These are phyloP conservation scores for Equus quagga DNA, from an alignment of 2,113 vertebrate species.

Conservation along the genomic window DNA sequence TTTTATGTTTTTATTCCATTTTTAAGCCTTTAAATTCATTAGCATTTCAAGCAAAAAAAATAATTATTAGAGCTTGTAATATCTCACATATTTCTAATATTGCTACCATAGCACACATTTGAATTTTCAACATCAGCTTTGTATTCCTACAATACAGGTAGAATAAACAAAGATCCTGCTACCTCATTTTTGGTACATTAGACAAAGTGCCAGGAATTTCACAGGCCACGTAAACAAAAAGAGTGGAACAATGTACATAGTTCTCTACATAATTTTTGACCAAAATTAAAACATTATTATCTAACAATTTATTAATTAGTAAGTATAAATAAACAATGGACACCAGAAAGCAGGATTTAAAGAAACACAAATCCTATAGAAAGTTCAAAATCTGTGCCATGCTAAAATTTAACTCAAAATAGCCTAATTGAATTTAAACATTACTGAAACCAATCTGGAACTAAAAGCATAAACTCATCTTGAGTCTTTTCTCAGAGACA, in stretches of 20 bases:
- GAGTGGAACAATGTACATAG: neutral
- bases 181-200: neutral
- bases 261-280: neutral
- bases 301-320: neutral
- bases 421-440: neutral
- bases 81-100: neutral
- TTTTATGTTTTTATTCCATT: neutral
- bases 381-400: neutral
- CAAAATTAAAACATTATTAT: neutral
- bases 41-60: neutral
- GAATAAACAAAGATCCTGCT: neutral
- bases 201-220: neutral
- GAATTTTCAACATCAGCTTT: neutral
- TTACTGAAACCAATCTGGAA: neutral
- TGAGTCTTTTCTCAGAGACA: neutral
- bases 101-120: neutral
- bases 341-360: neutral
- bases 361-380: neutral
- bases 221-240: neutral
- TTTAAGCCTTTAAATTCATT: neutral
- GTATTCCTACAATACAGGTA: neutral
- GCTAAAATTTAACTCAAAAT: constrained; percentile 1
- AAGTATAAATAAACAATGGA: neutral
- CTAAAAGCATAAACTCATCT: neutral
- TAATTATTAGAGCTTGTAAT: neutral